Conservation (phyloP, 2,797 vertebrate species). For the Forpus xanthops region DNA sequence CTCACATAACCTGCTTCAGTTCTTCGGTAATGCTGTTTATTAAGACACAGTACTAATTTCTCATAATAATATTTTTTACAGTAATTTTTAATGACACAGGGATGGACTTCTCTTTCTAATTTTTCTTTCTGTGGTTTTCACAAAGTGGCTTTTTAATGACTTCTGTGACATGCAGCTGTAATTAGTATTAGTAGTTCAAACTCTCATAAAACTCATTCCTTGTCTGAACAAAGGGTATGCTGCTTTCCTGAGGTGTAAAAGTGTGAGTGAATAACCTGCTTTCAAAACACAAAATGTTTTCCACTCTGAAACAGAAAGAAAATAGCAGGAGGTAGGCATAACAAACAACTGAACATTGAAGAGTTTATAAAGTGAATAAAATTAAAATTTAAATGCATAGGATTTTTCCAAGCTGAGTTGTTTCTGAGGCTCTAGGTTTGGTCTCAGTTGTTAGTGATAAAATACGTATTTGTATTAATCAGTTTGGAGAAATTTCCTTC, state of each 20-base stretch:
- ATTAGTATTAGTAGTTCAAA: neutral
- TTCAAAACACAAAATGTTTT: neutral
- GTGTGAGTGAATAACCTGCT: neutral
- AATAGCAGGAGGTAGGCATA: neutral
- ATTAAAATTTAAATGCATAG: neutral
- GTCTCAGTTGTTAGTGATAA: neutral
- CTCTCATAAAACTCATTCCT: neutral
- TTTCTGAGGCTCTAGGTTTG: neutral
- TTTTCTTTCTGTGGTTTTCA: neutral
- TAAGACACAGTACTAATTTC: neutral
- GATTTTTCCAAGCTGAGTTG: neutral
- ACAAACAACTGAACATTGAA: neutral
- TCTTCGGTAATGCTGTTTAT: neutral
- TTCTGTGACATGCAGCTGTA: neutral
- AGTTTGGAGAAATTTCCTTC: neutral
- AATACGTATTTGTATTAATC: neutral
- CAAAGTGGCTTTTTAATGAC: constrained; percentile 12
- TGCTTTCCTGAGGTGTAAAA: neutral
- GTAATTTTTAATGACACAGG: neutral
- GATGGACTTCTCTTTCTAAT: neutral
- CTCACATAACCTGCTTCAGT: neutral
- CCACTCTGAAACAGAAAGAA: neutral
- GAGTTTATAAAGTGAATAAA: neutral
- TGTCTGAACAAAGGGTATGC: neutral
- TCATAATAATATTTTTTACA: neutral